Conservation (phyloP, 2,113 vertebrate genomes). For the Paramormyrops kingsleyae region DNA sequence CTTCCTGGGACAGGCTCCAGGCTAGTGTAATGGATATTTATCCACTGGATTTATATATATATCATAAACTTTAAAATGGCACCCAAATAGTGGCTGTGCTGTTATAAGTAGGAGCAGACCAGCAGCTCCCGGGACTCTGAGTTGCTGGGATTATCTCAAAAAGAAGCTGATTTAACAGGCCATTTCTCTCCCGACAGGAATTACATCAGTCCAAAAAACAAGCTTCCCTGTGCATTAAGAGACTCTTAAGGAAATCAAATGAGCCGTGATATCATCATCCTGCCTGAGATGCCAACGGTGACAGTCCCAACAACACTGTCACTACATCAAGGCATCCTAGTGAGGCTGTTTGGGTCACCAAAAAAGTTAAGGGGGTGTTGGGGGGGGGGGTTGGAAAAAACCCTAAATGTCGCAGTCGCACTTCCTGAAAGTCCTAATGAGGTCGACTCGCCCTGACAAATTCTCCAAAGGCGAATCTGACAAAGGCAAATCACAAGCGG, state of each 20-base stretch:
- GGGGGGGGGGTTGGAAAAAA: neutral
- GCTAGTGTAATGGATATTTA: neutral
- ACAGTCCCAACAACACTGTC: neutral
- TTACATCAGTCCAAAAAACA: neutral
- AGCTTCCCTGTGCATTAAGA: neutral
- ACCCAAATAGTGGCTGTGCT: neutral
- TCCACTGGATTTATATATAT: neutral
- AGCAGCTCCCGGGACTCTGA: neutral
- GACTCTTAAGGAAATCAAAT: slow-evolving; percentile 12
- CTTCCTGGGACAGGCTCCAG: neutral
- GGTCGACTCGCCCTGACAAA: neutral
- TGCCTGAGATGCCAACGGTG: neutral
- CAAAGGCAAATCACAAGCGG: slow-evolving; percentile 7
- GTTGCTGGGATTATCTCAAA: neutral
- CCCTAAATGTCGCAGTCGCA: neutral
- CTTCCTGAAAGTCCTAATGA: slow-evolving; percentile 5
- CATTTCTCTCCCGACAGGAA: neutral
- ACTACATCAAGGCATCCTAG: neutral
- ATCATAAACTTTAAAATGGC: neutral
- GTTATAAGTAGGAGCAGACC: neutral
- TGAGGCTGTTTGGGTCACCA: neutral
- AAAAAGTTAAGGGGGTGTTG: neutral
- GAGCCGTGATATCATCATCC: neutral
- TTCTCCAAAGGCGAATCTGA: neutral
- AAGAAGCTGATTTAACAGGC: neutral